These are phyloP conservation scores for Limosa lapponica DNA, from an alignment of 2,797 vertebrate genomes.

Conservation along the genomic window DNA sequence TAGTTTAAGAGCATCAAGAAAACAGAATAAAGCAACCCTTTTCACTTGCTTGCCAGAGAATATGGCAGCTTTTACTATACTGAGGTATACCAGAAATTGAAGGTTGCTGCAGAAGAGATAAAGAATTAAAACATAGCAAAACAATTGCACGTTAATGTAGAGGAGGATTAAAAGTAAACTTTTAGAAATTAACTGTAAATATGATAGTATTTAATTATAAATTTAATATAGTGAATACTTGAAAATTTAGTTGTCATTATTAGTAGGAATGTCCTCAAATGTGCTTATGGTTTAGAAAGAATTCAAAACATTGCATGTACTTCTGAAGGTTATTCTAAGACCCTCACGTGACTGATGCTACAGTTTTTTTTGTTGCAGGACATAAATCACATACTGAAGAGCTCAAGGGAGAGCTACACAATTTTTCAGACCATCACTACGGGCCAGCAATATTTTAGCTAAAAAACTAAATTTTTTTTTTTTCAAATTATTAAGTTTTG, in stretches of 20 bases:
- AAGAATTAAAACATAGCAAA: neutral
- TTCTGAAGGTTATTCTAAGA: neutral
- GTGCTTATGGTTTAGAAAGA: neutral
- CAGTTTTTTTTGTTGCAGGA: neutral
- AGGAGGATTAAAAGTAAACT: neutral
- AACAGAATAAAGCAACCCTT: neutral
- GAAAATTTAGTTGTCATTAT: neutral
- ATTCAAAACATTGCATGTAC: neutral
- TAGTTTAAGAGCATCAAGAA: neutral
- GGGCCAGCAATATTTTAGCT: neutral
- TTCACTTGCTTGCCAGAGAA: neutral
- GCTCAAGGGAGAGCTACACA: neutral
- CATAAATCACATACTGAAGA: neutral
- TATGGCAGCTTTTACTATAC: neutral
- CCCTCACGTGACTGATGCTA: neutral
- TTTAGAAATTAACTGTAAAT: neutral
- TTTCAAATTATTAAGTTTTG: neutral
- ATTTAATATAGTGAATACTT: neutral
- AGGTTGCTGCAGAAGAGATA: neutral
- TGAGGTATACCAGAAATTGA: neutral
- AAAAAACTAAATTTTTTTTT: neutral
- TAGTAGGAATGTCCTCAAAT: neutral
- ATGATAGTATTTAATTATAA: neutral
- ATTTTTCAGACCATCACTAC: neutral
- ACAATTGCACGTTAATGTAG: neutral